These are phyloP conservation scores for Orycteropus afer DNA, from an alignment of 2,113 vertebrate genomes.

Conservation along the genomic window DNA sequence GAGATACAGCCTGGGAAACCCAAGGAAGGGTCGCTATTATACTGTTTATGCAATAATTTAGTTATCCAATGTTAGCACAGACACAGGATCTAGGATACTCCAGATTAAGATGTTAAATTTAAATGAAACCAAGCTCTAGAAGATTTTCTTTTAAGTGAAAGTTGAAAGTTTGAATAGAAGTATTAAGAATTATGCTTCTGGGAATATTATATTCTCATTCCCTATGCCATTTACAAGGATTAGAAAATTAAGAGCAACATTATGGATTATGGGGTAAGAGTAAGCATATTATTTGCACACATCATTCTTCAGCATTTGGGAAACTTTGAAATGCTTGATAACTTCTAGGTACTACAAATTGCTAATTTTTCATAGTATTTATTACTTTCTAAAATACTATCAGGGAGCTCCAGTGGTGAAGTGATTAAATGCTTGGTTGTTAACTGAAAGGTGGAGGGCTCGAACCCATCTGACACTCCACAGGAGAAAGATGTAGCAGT, in stretches of 20 bases:
- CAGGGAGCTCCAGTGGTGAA: too few relatives aligned
- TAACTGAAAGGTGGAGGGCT: too few relatives aligned
- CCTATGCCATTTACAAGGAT: neutral
- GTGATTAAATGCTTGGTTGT: too few relatives aligned
- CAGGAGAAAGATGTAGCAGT: too few relatives aligned
- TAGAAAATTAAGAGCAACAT: neutral
- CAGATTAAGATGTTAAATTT: neutral
- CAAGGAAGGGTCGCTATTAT: too few relatives aligned
- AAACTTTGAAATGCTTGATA: constrained; percentile 11
- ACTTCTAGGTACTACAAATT: neutral
- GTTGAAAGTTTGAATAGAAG: constrained; percentile 10
- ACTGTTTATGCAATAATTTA: neutral
- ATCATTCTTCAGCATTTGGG: neutral
- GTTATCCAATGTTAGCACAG: neutral
- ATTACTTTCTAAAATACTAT: neutral
- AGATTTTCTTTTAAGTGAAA: constrained; percentile 15
- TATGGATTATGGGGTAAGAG: neutral
- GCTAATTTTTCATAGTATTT: neutral
- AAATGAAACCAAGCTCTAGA: neutral
- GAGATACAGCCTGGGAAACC: too few relatives aligned
- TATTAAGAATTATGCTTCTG: neutral
- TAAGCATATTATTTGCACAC: neutral
- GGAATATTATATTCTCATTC: neutral
- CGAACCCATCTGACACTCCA: too few relatives aligned
- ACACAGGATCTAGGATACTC: neutral